phyloP scores from a whole-genome alignment of 1,140 invertebrate genomes.

The Listronotus oregonensis region DNA sequence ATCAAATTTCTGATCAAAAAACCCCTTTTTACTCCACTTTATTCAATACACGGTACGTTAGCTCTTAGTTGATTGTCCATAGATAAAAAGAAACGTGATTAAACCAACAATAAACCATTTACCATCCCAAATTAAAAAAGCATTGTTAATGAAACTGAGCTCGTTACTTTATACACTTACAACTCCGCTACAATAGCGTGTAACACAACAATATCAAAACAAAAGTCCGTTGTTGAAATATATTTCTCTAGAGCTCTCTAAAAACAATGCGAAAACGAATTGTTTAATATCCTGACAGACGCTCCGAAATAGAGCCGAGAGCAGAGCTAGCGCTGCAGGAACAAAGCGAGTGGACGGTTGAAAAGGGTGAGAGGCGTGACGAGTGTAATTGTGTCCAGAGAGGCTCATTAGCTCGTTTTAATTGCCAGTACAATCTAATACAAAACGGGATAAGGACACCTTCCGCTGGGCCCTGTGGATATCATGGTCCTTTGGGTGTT shows the following conservation, averaged over 20 bases:
- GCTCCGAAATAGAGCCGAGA: constrained; percentile 12
- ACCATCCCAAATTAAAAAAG: too few species aligned
- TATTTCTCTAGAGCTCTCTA: neutral
- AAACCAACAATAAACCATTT: too few species aligned
- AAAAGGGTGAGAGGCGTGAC: constrained; percentile 34
- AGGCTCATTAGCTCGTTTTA: constrained; percentile 48
- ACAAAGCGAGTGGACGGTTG: constrained; percentile 35
- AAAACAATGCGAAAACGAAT: constrained; percentile 36
- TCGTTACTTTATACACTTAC: too few species aligned
- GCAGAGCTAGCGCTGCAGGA: constrained; percentile 19
- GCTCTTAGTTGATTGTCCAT: too few species aligned
- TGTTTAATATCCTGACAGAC: constrained; percentile 30
- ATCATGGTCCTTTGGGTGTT: constrained; percentile 18
- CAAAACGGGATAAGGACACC: constrained; percentile 43
- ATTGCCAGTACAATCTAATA: constrained; percentile 52
- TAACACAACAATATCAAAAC: too few species aligned
- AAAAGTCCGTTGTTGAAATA: neutral
- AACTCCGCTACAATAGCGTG: too few species aligned
- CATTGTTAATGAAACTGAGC: too few species aligned
- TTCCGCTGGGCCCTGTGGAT: constrained; percentile 29
- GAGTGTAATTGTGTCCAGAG: constrained; percentile 51
- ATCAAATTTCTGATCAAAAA: too few species aligned
- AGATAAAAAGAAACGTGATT: too few species aligned
- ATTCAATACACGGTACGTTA: too few species aligned
- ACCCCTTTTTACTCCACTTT: too few species aligned